Evolutionary conservation across 2,888 invertebrate genomes (phyloP).

Genomic region (Cancer borealis): DNA sequence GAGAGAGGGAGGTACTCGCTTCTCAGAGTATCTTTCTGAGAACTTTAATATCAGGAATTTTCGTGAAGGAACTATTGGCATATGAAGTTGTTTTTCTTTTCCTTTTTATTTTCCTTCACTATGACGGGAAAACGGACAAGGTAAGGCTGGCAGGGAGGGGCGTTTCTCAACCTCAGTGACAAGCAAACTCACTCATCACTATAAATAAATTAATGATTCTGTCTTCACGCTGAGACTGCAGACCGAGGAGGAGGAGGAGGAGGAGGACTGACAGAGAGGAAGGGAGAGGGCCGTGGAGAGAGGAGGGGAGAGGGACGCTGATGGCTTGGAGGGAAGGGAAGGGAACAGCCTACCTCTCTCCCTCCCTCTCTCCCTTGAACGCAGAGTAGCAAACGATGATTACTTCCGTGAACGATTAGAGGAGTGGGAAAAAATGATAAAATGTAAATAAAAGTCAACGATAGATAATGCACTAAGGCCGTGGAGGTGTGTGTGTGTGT

Average conservation of each 20-base stretch:
- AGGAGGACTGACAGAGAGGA: neutral
- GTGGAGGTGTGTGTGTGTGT: neutral
- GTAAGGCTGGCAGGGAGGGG: neutral
- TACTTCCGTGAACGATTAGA: neutral
- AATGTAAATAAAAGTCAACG: neutral
- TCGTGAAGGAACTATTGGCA: neutral
- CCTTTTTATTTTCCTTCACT: too few species aligned
- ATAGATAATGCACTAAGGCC: neutral
- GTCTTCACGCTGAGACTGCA: slow-evolving; percentile 12
- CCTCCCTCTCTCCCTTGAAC: neutral
- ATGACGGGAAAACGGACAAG: too few species aligned
- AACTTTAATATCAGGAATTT: slow-evolving; percentile 12
- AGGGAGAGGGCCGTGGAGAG: neutral
- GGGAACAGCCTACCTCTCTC: neutral
- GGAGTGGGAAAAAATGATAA: neutral
- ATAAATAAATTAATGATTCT: slow-evolving; percentile 20
- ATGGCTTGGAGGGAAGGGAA: neutral
- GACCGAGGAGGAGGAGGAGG: neutral
- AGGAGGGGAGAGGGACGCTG: too few species aligned
- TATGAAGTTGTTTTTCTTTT: neutral
- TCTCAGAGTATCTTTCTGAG: neutral
- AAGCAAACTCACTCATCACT: neutral
- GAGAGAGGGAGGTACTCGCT: slow-evolving; percentile 17
- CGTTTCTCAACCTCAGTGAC: slow-evolving; percentile 1
- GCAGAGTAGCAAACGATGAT: slow-evolving; percentile 3